Percentiles rank a stretch among this genome's conserved stretches.
Conservation (phyloP, 2,797 vertebrate species). For the Callimico goeldii region DNA sequence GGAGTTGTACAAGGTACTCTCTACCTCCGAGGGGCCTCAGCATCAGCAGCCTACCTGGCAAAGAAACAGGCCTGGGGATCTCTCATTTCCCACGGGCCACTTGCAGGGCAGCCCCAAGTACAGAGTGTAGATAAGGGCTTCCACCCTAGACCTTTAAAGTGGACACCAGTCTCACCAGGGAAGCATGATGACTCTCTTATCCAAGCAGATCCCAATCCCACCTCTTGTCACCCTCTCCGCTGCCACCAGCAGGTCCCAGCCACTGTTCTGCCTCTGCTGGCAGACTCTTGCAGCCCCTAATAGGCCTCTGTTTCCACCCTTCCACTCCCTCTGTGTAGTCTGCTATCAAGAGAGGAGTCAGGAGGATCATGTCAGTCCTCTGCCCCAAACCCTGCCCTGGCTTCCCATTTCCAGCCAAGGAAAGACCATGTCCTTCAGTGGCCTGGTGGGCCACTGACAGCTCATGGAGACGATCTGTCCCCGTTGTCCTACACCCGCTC, state of each 20-base stretch:
- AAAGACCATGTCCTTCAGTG: background rate
- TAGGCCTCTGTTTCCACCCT: background rate
- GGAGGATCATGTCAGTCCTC: too few species aligned
- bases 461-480: background rate
- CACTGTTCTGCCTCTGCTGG: rapidly evolving
- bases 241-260: background rate
- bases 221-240: background rate
- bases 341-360: background rate
- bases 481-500: background rate
- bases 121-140: background rate
- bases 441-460: background rate
- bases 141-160: background rate
- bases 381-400: background rate
- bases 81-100: background rate
- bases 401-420: background rate
- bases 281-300: background rate
- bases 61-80: background rate
- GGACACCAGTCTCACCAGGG: background rate
- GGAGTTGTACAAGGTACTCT: constrained; percentile 12
- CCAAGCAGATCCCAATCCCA: background rate
- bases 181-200: background rate
- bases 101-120: background rate
- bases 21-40: background rate
- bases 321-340: rapidly evolving
- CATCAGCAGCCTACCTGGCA: background rate